A percentile compares a stretch with the other conserved stretches of the same genome.
phyloP scores from a whole-genome alignment of 2,797 vertebrate species.

The Falco naumanni region DNA sequence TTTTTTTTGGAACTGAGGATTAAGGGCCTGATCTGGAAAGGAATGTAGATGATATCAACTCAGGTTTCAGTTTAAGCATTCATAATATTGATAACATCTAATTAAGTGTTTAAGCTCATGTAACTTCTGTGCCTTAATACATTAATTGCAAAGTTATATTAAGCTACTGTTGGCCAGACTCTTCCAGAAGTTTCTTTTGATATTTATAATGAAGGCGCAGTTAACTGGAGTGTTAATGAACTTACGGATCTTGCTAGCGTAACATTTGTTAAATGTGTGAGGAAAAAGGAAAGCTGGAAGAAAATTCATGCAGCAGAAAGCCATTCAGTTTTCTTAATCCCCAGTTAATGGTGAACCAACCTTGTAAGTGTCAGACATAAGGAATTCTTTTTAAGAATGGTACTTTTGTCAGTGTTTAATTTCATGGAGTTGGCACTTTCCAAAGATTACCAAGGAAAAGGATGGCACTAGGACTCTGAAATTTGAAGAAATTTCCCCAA shows the following conservation, averaged over 20 bases:
- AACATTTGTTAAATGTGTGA: slow-evolving; percentile 37
- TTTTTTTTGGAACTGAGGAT: background rate
- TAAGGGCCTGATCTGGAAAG: background rate
- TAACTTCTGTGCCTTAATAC: background rate
- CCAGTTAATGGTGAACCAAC: background rate
- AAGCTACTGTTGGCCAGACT: background rate
- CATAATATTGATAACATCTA: background rate
- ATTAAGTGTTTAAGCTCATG: background rate
- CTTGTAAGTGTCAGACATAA: slow-evolving; percentile 4
- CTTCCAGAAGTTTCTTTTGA: slow-evolving; percentile 4
- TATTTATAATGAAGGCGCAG: background rate
- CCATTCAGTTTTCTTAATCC: background rate
- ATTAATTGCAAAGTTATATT: background rate
- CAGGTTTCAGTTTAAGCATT: background rate
- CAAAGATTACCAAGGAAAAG: slow-evolving; percentile 17
- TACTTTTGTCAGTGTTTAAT: slow-evolving; percentile 48
- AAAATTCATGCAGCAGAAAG: slow-evolving; percentile 4
- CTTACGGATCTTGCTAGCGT: background rate
- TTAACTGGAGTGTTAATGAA: background rate
- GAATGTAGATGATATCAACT: background rate
- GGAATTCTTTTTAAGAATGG: background rate
- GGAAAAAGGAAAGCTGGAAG: background rate
- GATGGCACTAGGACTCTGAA: background rate
- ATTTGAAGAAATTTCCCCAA: slow-evolving; percentile 31
- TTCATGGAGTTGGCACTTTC: slow-evolving; percentile 19